phyloP scores from a whole-genome alignment of 2,888 invertebrate species.

The Leptinotarsa tumamoca region DNA sequence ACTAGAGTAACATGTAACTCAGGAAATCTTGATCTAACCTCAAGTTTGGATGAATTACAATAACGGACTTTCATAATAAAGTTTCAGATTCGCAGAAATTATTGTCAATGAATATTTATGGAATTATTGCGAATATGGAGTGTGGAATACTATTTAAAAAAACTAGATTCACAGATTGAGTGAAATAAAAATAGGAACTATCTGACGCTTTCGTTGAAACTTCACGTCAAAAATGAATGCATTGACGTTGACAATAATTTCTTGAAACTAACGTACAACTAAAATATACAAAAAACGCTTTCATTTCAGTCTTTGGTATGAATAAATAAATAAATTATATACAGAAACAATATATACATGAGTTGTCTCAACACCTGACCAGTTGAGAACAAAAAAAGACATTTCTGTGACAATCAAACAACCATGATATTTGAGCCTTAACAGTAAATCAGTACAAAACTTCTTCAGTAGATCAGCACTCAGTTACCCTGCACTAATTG shows the following conservation, averaged over 20 bases:
- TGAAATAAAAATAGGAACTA: slow-evolving; percentile 44
- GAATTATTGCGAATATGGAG: slow-evolving; percentile 41
- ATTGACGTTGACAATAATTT: slow-evolving; percentile 51
- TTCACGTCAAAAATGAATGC: slow-evolving; percentile 29
- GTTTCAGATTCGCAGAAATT: slow-evolving; percentile 39
- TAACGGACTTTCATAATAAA: slow-evolving; percentile 23
- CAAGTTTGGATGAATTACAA: slow-evolving; percentile 30
- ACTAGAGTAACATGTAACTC: slow-evolving; percentile 28
- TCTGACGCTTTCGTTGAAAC: slow-evolving; percentile 31
- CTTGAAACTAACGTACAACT: slow-evolving; percentile 46
- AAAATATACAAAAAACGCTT: slow-evolving; percentile 42
- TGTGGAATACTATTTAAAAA: slow-evolving; percentile 33
- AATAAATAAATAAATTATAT: slow-evolving; percentile 58
- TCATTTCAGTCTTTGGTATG: slow-evolving; percentile 62
- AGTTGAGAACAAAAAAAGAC: slow-evolving; percentile 29
- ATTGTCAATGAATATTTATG: slow-evolving; percentile 47
- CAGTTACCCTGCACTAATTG: slow-evolving; percentile 15
- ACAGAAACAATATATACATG: slow-evolving; percentile 53
- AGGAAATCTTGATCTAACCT: slow-evolving; percentile 17
- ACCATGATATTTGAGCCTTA: slow-evolving; percentile 29
- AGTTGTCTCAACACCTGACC: slow-evolving; percentile 29
- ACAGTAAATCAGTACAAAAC: slow-evolving; percentile 46
- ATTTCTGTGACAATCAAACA: slow-evolving; percentile 25
- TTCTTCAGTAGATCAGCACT: slow-evolving; percentile 16
- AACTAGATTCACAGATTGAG: slow-evolving; percentile 22